phyloP scores from a whole-genome alignment of 2,888 invertebrate genomes.

The Melanotus villosus region DNA sequence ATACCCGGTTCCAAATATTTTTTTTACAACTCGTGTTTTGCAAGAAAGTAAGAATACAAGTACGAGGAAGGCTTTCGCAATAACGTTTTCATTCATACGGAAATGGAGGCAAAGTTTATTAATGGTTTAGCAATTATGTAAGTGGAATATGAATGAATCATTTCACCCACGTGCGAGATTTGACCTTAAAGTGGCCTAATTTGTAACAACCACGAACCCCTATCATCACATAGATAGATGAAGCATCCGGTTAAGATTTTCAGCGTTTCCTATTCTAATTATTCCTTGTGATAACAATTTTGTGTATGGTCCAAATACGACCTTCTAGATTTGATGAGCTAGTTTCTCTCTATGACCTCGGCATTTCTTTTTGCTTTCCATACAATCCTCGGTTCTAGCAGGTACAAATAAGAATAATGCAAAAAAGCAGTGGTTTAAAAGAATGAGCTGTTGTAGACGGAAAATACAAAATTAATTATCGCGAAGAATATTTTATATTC shows the following conservation, averaged over 20 bases:
- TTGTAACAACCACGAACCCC: slow-evolving; percentile 37
- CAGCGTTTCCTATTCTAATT: slow-evolving; percentile 33
- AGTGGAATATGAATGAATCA: slow-evolving; percentile 44
- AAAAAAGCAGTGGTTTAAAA: too few relatives aligned
- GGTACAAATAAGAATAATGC: too few relatives aligned
- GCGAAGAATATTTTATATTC: too few relatives aligned
- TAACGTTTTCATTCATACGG: background rate
- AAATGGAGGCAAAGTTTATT: slow-evolving; percentile 44
- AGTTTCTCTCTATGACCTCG: too few relatives aligned
- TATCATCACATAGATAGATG: slow-evolving; percentile 36
- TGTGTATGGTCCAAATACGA: slow-evolving; percentile 18
- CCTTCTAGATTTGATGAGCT: too few relatives aligned
- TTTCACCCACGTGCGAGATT: slow-evolving; percentile 54
- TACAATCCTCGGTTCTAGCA: too few relatives aligned
- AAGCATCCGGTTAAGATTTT: slow-evolving; percentile 30
- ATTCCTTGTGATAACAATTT: slow-evolving; percentile 22
- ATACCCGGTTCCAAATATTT: too few relatives aligned
- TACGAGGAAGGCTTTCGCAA: background rate
- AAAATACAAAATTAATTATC: too few relatives aligned
- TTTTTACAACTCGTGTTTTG: too few relatives aligned
- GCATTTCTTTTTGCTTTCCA: too few relatives aligned
- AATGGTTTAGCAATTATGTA: slow-evolving; percentile 53
- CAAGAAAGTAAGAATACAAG: too few relatives aligned
- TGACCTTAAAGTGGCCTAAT: slow-evolving; percentile 53
- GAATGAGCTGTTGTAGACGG: too few relatives aligned